Evolutionary conservation across 1,140 invertebrate genomes (phyloP), one percentile per base, ranked within the genome.

Genomic region (Camponotus vicinus): DNA sequence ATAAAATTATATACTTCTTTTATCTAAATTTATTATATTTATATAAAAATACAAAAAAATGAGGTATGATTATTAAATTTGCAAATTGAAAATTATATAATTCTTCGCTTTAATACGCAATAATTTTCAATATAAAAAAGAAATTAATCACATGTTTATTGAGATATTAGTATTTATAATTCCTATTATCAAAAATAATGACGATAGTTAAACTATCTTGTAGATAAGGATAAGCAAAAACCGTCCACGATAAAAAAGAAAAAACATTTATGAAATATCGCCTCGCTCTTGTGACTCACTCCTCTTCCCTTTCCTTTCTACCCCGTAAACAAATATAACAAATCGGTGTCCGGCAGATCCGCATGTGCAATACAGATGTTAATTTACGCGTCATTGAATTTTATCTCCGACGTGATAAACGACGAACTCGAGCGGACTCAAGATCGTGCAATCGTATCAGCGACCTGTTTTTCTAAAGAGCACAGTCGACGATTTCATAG

Each of bases 331-430:
- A 64, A 52, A 52, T 45, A 57, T 71, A 45, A 49, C 42, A n/a
- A n/a, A 37, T 37, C 21, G 21, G 27, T 42, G 64, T 27, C 42
- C 45, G 45, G 15, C 37, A 21, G 3, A 52, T 42, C 11, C 11
- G 1, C 27, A 57, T 75, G 11, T 61, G 52, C 42, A 57, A 37
- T 11, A 59, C 59, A 64, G 61, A 49, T 85, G 63, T 78, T 89
- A 86, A 87, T 73, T 21, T 84, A 57, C 63, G 18, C 15, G 7
- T 71, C 27, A 21, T 40, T 7, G 9, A 49, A 34, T 88, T 86
- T 89, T 80, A 88, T 79, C 61, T 34, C 11, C 27, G 8, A 3
- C 13, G 21, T 37, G 87, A 80, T 80, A 85, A 73, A 32, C 18
- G 11, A 8, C 34, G 3, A 0, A 70, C 21, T 37, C 4, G 45